phyloP scores from a whole-genome alignment of 2,797 vertebrate genomes.

The Helarctos malayanus region DNA sequence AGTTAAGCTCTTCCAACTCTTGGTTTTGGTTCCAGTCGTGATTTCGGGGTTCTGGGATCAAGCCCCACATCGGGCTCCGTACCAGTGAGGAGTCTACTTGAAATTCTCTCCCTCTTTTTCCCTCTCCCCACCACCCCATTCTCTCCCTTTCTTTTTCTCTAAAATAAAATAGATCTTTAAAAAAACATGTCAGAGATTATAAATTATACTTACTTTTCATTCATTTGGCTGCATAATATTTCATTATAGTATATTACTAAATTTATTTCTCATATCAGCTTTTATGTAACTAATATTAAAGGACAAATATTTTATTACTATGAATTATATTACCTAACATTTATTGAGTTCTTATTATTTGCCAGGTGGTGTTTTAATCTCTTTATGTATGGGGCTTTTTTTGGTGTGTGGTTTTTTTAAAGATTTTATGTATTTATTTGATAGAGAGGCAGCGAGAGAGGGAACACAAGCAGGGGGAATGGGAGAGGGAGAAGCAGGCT shows the following conservation, averaged over 20 bases:
- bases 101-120: neutral
- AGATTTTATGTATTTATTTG: too few relatives aligned
- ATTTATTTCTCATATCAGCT: constrained; percentile 27
- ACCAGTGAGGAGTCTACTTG: too few relatives aligned
- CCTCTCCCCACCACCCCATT: neutral
- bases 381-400: neutral
- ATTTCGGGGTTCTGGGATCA: neutral
- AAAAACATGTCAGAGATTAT: neutral
- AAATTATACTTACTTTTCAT: neutral
- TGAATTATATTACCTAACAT: constrained; percentile 9
- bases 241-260: neutral
- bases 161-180: neutral
- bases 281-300: constrained; percentile 34
- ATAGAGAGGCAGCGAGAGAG: too few relatives aligned
- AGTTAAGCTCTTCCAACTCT: neutral
- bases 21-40: neutral
- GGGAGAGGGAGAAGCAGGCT: too few relatives aligned
- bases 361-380: neutral
- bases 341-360: constrained; percentile 25
- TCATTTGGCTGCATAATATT: neutral
- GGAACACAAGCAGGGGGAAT: too few relatives aligned
- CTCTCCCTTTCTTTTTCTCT: neutral
- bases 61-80: neutral
- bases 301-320: neutral
- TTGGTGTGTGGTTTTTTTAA: too few relatives aligned